Conservation (phyloP, 2,888 invertebrate species). For the Augiades crinisus region DNA sequence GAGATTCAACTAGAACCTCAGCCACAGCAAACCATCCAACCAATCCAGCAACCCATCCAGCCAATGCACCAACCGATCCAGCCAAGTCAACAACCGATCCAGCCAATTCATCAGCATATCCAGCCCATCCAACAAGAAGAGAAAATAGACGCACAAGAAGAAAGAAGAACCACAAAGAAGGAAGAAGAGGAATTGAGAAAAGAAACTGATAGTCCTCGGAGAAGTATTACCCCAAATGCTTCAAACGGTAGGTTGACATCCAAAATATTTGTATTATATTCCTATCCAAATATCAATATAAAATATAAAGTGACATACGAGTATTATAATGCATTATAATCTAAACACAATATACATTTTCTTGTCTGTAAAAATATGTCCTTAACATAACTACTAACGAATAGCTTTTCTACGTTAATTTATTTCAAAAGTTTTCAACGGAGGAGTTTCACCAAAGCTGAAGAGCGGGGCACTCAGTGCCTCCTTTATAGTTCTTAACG, state of each 20-base stretch:
- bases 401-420: too few relatives aligned
- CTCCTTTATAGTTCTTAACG: too few relatives aligned
- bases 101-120: conserved; percentile 34
- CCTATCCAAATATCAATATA: too few relatives aligned
- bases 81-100: conserved; percentile 28
- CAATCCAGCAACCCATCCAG: conserved; percentile 30
- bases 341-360: too few relatives aligned
- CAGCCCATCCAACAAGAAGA: conserved; percentile 29
- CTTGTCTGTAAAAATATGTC: too few relatives aligned
- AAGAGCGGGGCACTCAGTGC: too few relatives aligned
- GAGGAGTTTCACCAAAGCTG: too few relatives aligned
- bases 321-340: too few relatives aligned
- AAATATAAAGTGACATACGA: too few relatives aligned
- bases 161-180: too few relatives aligned
- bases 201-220: conserved; percentile 70
- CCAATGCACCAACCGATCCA: conserved; percentile 34
- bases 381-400: too few relatives aligned
- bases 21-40: conserved; percentile 35
- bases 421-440: too few relatives aligned
- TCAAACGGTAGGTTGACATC: conserved; percentile 54
- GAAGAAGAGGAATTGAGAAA: conserved; percentile 66
- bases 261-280: not conserved
- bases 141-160: conserved; percentile 42
- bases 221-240: conserved; percentile 72
- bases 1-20: conserved; percentile 45